Evolutionary conservation across 2,113 vertebrate species (phyloP), one percentile per base, ranked within the genome.

Genomic region (Cathartes aura): DNA sequence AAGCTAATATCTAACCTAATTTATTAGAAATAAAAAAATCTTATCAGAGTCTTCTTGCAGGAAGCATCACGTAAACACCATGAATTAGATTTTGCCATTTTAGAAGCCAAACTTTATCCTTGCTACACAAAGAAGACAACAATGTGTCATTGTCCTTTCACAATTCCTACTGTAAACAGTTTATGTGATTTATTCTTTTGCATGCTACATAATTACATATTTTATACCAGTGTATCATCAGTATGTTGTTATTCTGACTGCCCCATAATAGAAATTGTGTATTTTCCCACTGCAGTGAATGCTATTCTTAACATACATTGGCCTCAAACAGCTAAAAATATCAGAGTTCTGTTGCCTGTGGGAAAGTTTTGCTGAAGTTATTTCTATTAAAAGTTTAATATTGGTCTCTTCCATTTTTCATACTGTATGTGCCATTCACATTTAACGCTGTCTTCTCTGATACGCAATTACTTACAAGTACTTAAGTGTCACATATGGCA

Each of bases 241-340:
- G 93, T 45, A 95, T 75, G 95, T 92, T 95, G 90, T 87, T 96
- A 92, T 97, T 96, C 93, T 70, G 90, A 74, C 95, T 93, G 91
- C 92, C 96, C 95, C 89, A 1, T 97, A 96, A 98, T 97, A 97
- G 97, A 97, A 97, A 97, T 93, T 59, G 90, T 96, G 92, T 78
- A 87, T 94, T 91, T 98, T 98, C 98, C 98, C 98, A 98, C 97
- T 98, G 96, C 95, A 96, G 9, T 20, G 62, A 96, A 93, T 89
- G 97, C 98, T 98, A 98, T 98, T 98, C 98, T 98, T 97, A 95
- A 98, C 97, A 95, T 74, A 97, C 91, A 71, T 84, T 59, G 55
- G 94, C 94, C 96, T 96, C 96, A 78, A 90, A 9, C 76, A 81
- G 97, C 98, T 98, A 98, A 98, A 98, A 98, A 98, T 98, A 98